Evolutionary conservation across 2,888 invertebrate species (phyloP).

Genomic region (Cataglyphis altisquamis): DNA sequence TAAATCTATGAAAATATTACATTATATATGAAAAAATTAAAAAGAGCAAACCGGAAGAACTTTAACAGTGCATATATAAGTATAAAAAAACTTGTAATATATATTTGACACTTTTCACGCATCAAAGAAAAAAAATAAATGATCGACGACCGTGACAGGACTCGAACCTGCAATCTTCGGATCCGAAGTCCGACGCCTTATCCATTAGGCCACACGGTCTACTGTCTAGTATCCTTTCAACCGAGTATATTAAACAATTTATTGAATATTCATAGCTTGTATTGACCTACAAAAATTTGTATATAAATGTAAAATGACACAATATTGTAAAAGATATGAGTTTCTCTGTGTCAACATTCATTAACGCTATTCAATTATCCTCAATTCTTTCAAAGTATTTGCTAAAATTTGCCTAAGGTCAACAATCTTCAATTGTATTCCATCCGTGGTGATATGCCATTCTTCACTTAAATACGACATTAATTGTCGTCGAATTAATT

Average conservation of each 20-base stretch:
- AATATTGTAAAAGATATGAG: not conserved
- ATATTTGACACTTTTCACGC: not conserved
- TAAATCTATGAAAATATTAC: not conserved
- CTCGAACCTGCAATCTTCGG: constrained; percentile 88
- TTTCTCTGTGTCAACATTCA: not conserved
- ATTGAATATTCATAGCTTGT: not conserved
- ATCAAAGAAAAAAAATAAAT: constrained; percentile 23
- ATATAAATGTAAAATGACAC: not conserved
- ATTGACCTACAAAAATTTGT: not conserved
- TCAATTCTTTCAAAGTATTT: no score
- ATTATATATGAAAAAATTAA: not conserved
- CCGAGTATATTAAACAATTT: constrained; percentile 3
- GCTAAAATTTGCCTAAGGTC: no score
- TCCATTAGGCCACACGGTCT: constrained; percentile 91
- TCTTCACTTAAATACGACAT: not conserved
- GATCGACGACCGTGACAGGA: constrained; percentile 87
- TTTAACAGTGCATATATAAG: not conserved
- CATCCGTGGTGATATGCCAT: no score
- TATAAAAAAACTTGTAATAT: not conserved
- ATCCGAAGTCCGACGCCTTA: constrained; percentile 90
- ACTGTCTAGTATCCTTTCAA: constrained; percentile 44
- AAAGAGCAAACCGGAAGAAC: not conserved
- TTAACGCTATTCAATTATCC: no score
- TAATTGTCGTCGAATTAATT: not conserved
- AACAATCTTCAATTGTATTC: no score